Evolutionary conservation across 1,140 invertebrate species (phyloP), one percentile per base, ranked within the genome.

Genomic region (Cheumatopsyche charites): DNA sequence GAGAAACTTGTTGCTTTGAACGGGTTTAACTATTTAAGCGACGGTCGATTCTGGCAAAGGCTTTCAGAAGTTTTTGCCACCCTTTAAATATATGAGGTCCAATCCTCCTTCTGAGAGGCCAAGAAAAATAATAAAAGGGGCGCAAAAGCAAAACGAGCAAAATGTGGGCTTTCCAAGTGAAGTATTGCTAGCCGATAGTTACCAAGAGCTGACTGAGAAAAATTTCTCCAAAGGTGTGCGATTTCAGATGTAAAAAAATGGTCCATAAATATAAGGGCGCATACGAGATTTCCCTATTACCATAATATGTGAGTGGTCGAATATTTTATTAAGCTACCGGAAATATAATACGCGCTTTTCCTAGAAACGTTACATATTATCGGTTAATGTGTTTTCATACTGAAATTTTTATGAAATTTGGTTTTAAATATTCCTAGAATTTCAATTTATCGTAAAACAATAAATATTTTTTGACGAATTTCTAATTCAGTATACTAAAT

Each of bases 261-360:
- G 49, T 42, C 68, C 41, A 73, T 73, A 73, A 73, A 73, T 70
- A 70, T 70, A 58, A 25, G 43, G 68, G 29, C 72, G 68, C 63
- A 70, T 49, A 70, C 67, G 68, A 62, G 66, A 26, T 67, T 73
- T 58, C 29, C 68, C 62, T 66, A 73, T 73, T 73, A 73, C 72
- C 72, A 73, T 73, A 73, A 73, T 73, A 55, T 73, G 25, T 67
- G 17, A 62, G 61, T 17, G 68, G 66, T 67, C 70, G 72, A 73
- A 73, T 73, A 73, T 73, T 73, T 73, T 73, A 73, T 73, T 67
- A 67, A 73, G 62, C 72, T 67, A 23, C 47, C 61, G 17, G 62
- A 47, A 23, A 61, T 41, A 62, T 41, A 45, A 36, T 36, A 36
- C 9, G 29, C 9, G 9, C 29, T 36, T 4, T 36, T 36, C 29